phyloP scores from a whole-genome alignment of 2,113 vertebrate species.

The Haplochromis burtoni region DNA sequence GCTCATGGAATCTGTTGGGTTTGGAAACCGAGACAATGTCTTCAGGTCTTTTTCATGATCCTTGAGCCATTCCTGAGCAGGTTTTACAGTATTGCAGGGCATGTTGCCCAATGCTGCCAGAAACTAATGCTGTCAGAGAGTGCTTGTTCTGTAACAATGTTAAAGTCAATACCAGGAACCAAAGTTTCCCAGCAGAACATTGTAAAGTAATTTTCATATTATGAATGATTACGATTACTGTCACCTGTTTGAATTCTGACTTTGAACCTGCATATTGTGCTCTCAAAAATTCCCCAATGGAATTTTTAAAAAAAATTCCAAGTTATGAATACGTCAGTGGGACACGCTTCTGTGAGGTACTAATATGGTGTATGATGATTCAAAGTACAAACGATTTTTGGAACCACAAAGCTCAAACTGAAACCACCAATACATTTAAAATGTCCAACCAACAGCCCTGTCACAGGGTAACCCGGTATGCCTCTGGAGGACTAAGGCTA shows the following conservation, averaged over 20 bases:
- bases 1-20: neutral
- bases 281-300: neutral
- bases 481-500: neutral
- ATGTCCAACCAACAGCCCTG: neutral
- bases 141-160: neutral
- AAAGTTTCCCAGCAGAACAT: neutral
- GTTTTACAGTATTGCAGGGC: neutral
- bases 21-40: neutral
- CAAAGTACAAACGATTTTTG: neutral
- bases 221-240: neutral
- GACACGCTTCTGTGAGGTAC: neutral
- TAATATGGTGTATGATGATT: neutral
- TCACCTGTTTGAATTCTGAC: neutral
- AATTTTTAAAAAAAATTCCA: fast-evolving
- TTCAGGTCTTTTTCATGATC: neutral
- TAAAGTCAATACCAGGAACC: neutral
- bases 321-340: neutral
- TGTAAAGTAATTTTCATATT: neutral
- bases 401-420: neutral
- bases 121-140: neutral
- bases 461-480: neutral
- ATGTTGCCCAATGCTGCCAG: neutral
- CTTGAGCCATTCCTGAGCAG: neutral
- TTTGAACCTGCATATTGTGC: neutral
- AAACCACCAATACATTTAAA: neutral